Evolutionary conservation across 2,888 invertebrate species (phyloP), one percentile per base, ranked within the genome.

Genomic region (Muscina levida): DNA sequence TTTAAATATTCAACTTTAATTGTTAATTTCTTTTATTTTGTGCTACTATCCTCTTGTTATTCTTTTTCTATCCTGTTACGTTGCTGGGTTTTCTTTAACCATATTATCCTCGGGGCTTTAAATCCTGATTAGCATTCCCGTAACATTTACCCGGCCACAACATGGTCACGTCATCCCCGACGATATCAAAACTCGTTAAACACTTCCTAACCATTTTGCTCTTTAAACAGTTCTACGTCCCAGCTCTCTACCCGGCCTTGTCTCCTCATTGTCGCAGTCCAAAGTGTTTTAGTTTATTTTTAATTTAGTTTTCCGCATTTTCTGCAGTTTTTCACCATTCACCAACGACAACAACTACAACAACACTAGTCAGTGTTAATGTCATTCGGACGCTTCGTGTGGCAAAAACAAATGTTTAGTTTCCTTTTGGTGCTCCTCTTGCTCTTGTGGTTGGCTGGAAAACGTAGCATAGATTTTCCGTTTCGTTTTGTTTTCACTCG

Each of bases 191-290:
- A 77, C 56, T 81, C 74, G 68, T 81, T 81, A 77, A 81, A 77
- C 77, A 81, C 80, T 75, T 72, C 68, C 62, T 68, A 75, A 53
- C 73, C 77, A 80, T 71, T 80, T 65, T 22, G 73, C 13, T 73
- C 59, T 51, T 48, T 13, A 15, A 39, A 13, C 17, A 8, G 26
- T 57, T 68, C 57, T 48, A 44, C 65, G 15, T 48, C 0, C 26
- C 15, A 10, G 39, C 2, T 42, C 39, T 42, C 59, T 37, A 13
- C 10, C 19, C 10, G n/a, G 22, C 57, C 31, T 31, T 31, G 3
- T 3, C 31, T 5, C 31, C 8, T 11, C 22, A 26, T 11, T 53
- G 13, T 31, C 31, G 53, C 53, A 24, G 11, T 24, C 10, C 13
- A 37, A 62, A 42, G 42, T 2, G 17, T 57, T 62, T 62, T 17